Base-by-base conservation (phyloP, 2,797 vertebrate genomes). In the Protosalanx chinensis region DNA sequence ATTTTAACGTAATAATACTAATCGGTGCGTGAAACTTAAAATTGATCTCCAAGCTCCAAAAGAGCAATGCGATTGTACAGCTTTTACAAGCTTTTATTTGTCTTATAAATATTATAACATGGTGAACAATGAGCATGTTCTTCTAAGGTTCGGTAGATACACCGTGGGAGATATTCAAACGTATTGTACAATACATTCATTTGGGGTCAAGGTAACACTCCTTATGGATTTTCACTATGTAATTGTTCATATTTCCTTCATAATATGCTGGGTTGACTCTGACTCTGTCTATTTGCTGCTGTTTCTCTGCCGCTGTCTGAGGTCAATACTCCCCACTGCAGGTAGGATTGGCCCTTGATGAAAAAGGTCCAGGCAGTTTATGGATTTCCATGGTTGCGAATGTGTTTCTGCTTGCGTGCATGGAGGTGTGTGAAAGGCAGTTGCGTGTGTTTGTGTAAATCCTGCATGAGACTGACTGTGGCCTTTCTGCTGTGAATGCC, bases 381-480 rank as follows among this genome's bases (percentile, higher is more conserved):
- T 65, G 64, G 23, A 46, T 23, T 13, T 7, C 46, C 27, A 41
- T 41, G 32, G 29, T 33, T 61, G 57, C 37, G 33, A 59, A 30
- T 41, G 57, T 70, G 57, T 70, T 33, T 41, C 10, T 61, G 33
- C 41, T 33, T 70, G 57, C 29, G 57, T 70, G 57, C 59, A 33
- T 27, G 33, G 60, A 20, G 59, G 57, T 60, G 57, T 58, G 67
- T 68, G 67, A 46, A 46, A 35, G 6, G 35, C 35, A 35, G 37
- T 46, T 57, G 67, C 57, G 32, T 58, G 67, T 57, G 29, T n/a
- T 20, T 30, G 66, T 29, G 20, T 15, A 49, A 16, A 15, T 12
- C 16, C 3, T 15, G 65, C 32, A 23, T 30, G 27, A 15, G 46
- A 53, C 23, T 49, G 12, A 30, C 15, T 53, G 29, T 61, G 59